Base-by-base conservation (phyloP, 2,888 invertebrate species). In the Pterobdella sp. region DNA sequence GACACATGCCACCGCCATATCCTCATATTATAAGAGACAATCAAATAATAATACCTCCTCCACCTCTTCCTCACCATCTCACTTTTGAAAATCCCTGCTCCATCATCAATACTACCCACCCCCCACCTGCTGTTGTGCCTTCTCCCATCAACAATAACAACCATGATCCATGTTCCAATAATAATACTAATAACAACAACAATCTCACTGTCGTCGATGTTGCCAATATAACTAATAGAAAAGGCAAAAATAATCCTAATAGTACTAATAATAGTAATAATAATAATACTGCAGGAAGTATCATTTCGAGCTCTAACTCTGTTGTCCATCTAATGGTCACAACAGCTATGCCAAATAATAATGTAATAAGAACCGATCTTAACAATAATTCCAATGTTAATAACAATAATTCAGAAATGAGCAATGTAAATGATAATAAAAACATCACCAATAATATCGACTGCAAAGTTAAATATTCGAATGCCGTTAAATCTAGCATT, bases 71-170 rank as follows among this genome's bases (percentile, higher is more conserved):
- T 3, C 60, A 56, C 60, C 60, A 56, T 3, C 60, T 56, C 14
- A 4, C 60, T 26, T 56, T 56, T 22, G 60, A 56, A 22, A 22
- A 56, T 26, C 60, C 60, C 4, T 26, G 26, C 60, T 26, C 7
- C n/a, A 4, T 56, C n/a, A n/a, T 56, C 60, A 56, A 56, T 22
- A 22, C 60, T 18, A 22, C 3, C 60, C 60, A 56, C 60, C 60
- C 60, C 3, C 14, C 60, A 7, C 60, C 60, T n/a, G 4, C n/a
- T 3, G n/a, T 56, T 3, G 60, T 56, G 60, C 60, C 60, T 56
- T 56, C 60, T 4, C n/a, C 60, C 4, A 56, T 26, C 60, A 56
- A 56, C 60, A 56, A 56, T n/a, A 56, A 56, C 60, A 56, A 56
- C 60, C 60, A 56, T 26, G 60, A 56, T 3, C 18, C 18, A 22